phyloP scores from a whole-genome alignment of 2,797 vertebrate genomes.

The Manis javanica region DNA sequence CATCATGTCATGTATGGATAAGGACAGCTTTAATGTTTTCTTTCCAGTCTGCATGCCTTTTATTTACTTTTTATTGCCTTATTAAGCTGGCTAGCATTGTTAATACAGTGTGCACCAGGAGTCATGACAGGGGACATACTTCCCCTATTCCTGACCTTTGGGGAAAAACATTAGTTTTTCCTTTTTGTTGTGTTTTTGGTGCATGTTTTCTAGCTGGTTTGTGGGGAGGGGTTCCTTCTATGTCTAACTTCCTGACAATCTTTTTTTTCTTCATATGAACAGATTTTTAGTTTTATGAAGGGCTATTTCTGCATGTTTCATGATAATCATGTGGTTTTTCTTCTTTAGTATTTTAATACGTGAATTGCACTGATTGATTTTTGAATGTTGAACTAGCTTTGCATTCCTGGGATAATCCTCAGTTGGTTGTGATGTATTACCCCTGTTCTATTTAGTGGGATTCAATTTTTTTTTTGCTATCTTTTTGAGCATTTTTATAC shows the following conservation, averaged over 20 bases:
- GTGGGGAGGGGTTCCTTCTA: neutral
- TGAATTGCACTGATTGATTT: neutral
- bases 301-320: neutral
- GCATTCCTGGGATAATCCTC: neutral
- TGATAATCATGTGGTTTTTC: neutral
- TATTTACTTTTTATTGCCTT: neutral
- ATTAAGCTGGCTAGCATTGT: neutral
- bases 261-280: neutral
- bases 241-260: neutral
- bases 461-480: neutral
- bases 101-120: neutral
- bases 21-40: neutral
- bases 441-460: neutral
- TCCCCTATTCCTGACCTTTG: neutral
- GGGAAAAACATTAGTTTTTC: neutral
- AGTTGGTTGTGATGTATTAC: neutral
- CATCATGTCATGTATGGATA: neutral
- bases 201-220: neutral
- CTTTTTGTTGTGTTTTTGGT: neutral
- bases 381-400: neutral
- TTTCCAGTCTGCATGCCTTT: neutral
- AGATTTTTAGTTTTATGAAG: neutral
- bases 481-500: neutral
- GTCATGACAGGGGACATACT: neutral
- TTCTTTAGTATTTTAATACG: neutral